Conservation (phyloP, 1,140 invertebrate species). For the Coptotermes formosanus region DNA sequence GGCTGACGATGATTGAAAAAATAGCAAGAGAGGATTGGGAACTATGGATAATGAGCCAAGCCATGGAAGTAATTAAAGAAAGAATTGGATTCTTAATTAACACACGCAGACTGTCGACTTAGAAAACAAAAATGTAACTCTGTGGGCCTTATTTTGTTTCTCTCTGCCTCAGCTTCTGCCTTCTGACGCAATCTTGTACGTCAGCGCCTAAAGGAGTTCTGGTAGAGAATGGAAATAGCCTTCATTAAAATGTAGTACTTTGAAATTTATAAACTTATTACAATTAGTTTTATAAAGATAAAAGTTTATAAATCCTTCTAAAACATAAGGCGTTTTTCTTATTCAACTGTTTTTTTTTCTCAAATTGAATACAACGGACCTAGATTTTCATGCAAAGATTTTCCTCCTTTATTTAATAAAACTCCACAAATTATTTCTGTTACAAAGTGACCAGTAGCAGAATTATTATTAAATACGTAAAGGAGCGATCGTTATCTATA, state of each 20-base stretch:
- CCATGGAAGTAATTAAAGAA: conserved; percentile 6
- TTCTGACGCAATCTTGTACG: not conserved
- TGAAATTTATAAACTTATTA: not conserved
- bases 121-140: not conserved
- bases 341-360: too few species aligned
- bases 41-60: not conserved
- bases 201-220: not conserved
- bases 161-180: too few species aligned
- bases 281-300: too few species aligned
- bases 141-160: not conserved
- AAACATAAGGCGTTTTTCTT: too few species aligned
- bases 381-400: too few species aligned
- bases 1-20: not conserved
- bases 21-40: not conserved
- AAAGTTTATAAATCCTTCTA: too few species aligned
- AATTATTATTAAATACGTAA: too few species aligned
- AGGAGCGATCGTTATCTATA: too few species aligned
- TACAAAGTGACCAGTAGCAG: too few species aligned
- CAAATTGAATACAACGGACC: too few species aligned
- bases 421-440: too few species aligned
- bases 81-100: not conserved
- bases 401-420: too few species aligned
- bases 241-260: not conserved
- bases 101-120: not conserved
- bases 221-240: not conserved